Conservation (phyloP, 2,113 vertebrate genomes). For the Chionomys nivalis region DNA sequence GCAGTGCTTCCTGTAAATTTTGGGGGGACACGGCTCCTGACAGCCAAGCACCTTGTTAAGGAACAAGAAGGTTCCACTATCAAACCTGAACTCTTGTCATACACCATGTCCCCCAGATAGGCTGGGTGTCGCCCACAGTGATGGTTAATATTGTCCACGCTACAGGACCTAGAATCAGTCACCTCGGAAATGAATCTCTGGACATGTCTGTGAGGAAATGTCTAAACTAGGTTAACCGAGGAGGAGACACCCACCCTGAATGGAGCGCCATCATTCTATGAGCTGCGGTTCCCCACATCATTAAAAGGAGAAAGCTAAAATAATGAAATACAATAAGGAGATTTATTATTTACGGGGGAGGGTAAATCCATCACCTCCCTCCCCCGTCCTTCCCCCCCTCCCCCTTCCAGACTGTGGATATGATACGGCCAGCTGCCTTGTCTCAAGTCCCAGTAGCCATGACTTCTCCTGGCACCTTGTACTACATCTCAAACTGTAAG, state of each 20-base stretch:
- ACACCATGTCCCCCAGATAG: not conserved
- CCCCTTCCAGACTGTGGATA: not conserved
- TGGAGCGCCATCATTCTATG: too few relatives aligned
- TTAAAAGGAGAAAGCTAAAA: too few relatives aligned
- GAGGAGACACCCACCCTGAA: not conserved
- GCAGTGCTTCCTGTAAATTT: too few relatives aligned
- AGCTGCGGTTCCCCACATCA: too few relatives aligned
- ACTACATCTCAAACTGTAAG: not conserved
- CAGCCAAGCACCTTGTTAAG: not conserved
- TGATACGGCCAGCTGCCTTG: not conserved
- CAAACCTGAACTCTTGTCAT: not conserved
- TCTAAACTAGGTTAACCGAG: not conserved
- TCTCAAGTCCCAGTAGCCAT: not conserved
- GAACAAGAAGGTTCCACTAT: rapidly evolving
- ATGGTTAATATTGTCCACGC: not conserved
- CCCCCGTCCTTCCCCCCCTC: rapidly evolving
- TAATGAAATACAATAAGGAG: not conserved
- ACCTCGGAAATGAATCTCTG: too few relatives aligned
- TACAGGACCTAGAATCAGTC: not conserved
- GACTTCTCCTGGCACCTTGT: rapidly evolving
- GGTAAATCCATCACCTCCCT: not conserved
- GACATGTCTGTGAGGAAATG: not conserved
- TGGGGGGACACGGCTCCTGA: too few relatives aligned
- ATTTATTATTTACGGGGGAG: not conserved
- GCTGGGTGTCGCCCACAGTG: not conserved